Evolutionary conservation across 2,797 vertebrate genomes (phyloP).

Genomic region (Lepilemur septentrionalis): DNA sequence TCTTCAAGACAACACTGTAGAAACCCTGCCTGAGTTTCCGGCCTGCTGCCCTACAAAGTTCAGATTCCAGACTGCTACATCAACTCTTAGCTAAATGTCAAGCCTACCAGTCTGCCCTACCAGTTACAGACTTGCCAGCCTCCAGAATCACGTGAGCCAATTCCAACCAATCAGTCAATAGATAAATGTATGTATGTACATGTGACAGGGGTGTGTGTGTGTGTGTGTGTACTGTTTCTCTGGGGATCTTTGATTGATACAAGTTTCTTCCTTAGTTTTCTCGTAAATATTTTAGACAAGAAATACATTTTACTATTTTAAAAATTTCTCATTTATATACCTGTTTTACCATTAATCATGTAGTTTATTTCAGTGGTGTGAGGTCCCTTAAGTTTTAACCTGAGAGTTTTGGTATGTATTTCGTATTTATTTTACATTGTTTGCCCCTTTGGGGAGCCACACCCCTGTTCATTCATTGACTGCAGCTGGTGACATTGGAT

Average conservation of each 20-base stretch:
- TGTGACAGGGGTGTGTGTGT: too few species aligned
- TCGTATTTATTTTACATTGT: neutral
- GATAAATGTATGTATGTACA: neutral
- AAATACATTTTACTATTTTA: neutral
- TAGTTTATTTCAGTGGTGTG: neutral
- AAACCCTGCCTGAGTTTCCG: neutral
- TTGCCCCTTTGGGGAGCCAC: neutral
- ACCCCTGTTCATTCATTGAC: neutral
- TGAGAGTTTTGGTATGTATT: neutral
- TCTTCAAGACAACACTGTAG: neutral
- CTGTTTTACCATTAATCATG: neutral
- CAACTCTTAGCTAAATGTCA: neutral
- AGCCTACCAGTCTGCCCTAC: neutral
- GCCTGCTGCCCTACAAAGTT: too few species aligned
- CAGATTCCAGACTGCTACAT: neutral
- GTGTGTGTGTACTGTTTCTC: neutral
- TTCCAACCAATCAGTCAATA: neutral
- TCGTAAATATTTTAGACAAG: conserved; percentile 19
- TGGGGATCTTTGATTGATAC: neutral
- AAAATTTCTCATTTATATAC: neutral
- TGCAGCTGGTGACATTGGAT: neutral
- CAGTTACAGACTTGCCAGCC: neutral
- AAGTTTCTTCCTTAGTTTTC: neutral
- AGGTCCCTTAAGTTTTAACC: neutral
- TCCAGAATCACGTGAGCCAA: neutral